A percentile compares a stretch with the other conserved stretches of the same genome.
These are phyloP conservation scores for Eustalomyia histrio DNA, from an alignment of 2,888 invertebrate species.

Conservation along the genomic window DNA sequence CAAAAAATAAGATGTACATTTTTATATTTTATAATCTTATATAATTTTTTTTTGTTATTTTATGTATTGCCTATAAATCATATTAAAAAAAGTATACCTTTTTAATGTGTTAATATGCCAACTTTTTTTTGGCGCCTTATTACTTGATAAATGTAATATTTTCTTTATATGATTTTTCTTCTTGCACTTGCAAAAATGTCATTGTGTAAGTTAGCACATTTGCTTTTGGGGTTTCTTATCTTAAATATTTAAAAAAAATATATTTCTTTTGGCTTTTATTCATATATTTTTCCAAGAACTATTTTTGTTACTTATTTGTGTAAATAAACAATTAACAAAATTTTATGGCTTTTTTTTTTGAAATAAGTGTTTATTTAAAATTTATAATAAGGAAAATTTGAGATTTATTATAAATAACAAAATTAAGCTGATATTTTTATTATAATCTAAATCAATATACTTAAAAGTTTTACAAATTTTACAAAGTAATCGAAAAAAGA, in stretches of 20 bases:
- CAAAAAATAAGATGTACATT: background rate
- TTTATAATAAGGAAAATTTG: background rate
- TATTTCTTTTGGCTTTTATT: background rate
- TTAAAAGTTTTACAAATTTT: no score
- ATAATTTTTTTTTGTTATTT: background rate
- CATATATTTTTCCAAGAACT: background rate
- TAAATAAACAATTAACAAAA: background rate
- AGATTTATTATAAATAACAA: slow-evolving; percentile 1
- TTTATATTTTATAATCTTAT: background rate
- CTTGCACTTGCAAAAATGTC: background rate
- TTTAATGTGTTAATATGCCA: background rate
- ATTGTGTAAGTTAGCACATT: background rate
- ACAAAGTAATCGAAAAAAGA: no score
- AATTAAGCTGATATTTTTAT: background rate
- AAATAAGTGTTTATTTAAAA: background rate
- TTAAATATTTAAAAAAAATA: background rate
- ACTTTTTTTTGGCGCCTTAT: background rate
- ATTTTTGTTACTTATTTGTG: background rate
- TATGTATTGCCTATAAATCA: background rate
- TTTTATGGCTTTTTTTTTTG: background rate
- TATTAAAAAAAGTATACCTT: background rate
- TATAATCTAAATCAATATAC: background rate
- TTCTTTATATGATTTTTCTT: background rate
- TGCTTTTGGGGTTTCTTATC: background rate
- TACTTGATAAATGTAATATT: slow-evolving; percentile 1